A percentile compares a stretch with the other conserved stretches of the same genome.
Conservation (phyloP, 2,888 invertebrate genomes). For the Caprella mutica region DNA sequence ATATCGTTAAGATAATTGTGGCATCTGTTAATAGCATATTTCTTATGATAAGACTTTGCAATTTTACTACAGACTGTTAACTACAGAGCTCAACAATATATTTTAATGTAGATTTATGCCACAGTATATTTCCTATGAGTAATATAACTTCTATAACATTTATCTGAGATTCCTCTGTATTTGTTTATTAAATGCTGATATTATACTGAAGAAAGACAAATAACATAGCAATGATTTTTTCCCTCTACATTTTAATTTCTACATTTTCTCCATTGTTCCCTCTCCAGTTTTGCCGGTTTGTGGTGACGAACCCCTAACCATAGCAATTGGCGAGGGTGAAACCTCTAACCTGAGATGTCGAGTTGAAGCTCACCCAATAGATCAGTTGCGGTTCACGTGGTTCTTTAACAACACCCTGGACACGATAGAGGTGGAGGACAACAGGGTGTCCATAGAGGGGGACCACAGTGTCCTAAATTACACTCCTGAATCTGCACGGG, state of each 20-base stretch:
- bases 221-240: neutral
- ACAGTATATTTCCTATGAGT: too few species aligned
- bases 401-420: conserved; percentile 31
- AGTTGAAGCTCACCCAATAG: conserved; percentile 26
- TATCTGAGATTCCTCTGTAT: too few species aligned
- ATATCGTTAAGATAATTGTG: too few species aligned
- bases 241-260: too few species aligned
- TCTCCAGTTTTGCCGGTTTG: conserved; percentile 27
- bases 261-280: neutral
- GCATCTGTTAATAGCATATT: too few species aligned
- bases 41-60: too few species aligned
- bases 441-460: conserved; percentile 15
- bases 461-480: conserved; percentile 22
- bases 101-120: too few species aligned
- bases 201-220: neutral
- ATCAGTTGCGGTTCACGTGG: conserved; percentile 25
- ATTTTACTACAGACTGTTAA: too few species aligned
- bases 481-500: conserved; percentile 27
- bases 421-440: conserved; percentile 22
- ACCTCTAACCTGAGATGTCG: conserved; percentile 21
- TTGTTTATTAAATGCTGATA: neutral
- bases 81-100: too few species aligned
- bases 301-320: conserved; percentile 10
- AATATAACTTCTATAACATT: too few species aligned
- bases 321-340: conserved; percentile 28